phyloP scores from a whole-genome alignment of 2,113 vertebrate genomes.

The Poeciliopsis prolifica region DNA sequence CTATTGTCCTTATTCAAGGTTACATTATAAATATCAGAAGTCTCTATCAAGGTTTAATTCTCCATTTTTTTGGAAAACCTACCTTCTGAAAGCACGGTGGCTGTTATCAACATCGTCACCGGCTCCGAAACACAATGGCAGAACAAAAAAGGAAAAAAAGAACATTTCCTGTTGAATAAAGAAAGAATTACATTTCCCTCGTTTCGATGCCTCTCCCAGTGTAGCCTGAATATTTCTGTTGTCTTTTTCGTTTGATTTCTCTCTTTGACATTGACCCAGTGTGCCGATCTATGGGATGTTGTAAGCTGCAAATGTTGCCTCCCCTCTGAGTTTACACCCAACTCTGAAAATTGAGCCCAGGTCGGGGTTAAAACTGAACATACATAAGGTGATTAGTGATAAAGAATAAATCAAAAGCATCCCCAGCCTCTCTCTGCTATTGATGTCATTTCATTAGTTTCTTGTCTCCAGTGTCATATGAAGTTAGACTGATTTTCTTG shows the following conservation, averaged over 20 bases:
- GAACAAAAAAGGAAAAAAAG: background rate
- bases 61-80: slow-evolving; percentile 38
- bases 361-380: background rate
- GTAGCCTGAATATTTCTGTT: slow-evolving; percentile 46
- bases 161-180: no score
- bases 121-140: slow-evolving; percentile 23
- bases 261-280: slow-evolving; percentile 62
- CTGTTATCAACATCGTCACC: slow-evolving; percentile 7
- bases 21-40: slow-evolving; percentile 54
- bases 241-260: slow-evolving; percentile 16
- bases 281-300: slow-evolving; percentile 58
- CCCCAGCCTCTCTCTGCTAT: background rate
- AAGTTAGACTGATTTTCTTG: background rate
- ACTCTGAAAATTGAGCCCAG: background rate
- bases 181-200: slow-evolving; percentile 5
- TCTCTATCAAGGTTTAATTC: slow-evolving; percentile 59
- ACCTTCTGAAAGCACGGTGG: slow-evolving; percentile 30
- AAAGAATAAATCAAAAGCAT: background rate
- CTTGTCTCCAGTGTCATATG: background rate
- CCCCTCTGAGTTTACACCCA: background rate
- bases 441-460: background rate
- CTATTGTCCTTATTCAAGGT: slow-evolving; percentile 54
- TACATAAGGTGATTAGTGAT: background rate
- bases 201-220: slow-evolving; percentile 24
- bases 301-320: slow-evolving; percentile 27